Base-by-base conservation (phyloP, 2,797 vertebrate genomes). In the Sus cebifrons region DNA sequence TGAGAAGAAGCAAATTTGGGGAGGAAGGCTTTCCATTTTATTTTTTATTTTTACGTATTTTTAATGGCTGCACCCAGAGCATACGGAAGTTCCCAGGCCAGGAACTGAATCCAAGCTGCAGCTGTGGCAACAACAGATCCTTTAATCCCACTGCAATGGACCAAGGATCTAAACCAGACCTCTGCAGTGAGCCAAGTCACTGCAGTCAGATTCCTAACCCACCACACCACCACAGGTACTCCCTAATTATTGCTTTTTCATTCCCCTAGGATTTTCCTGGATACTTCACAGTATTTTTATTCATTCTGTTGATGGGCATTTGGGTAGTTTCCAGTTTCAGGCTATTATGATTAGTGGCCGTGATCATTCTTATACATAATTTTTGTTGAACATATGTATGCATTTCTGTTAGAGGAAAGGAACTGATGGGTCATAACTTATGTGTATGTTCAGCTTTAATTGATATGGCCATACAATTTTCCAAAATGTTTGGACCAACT, bases 241-340 rank as follows among this genome's bases (percentile, higher is more conserved):
- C 44, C 12, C 18, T 78, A 52, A 58, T 13, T 21, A 32, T 58
- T 8, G 6, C 75, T 78, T 52, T 78, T 56, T 58, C 56, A 56
- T 78, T 23, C 13, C 75, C 20, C 75, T 56, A 56, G 49, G 20
- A 52, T 78, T 32, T 32, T 78, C 29, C 0, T 21, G 29, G 52
- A 56, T 21, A 78, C 29, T 78, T 78, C n/a, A 54, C 20, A 58
- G 15, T 56, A 58, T 79, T 58, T 79, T 81, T 70, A 64, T 73
- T 27, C 13, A 21, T 79, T 86, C 85, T 89, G 29, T 65, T 82
- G 75, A 77, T 29, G 58, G 29, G 64, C 54, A 93, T 88, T 86
- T 75, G 77, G 29, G 29, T 84, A 92, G 85, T 91, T 96, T 70
- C 64, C 62, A 70, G 27, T 78, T 94, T 85, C 21, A 12, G 32